Conservation (phyloP, 2,113 vertebrate species). For the Euleptes europaea region DNA sequence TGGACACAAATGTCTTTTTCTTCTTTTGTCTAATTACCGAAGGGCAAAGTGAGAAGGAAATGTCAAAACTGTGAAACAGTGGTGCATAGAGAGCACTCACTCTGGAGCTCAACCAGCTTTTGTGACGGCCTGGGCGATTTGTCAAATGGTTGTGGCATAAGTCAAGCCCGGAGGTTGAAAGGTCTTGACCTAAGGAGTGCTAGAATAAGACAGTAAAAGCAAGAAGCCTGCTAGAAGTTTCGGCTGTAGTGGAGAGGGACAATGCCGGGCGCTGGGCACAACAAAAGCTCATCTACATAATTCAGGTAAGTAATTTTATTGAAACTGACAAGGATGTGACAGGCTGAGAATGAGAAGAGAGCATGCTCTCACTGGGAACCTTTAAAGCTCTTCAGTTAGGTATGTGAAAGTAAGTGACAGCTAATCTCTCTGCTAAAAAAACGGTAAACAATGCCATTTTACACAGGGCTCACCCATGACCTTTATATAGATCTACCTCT, state of each 20-base stretch:
- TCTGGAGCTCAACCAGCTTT: conserved; percentile 87
- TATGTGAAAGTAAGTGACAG: conserved; percentile 93
- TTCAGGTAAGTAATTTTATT: conserved; percentile 99
- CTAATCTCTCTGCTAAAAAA: conserved; percentile 94
- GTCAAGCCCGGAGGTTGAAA: conserved; percentile 99
- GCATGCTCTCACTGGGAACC: conserved; percentile 80
- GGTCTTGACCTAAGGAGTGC: conserved; percentile 96
- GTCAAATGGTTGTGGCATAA: conserved; percentile 96
- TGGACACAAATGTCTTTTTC: conserved; percentile 95
- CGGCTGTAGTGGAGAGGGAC: conserved; percentile 87
- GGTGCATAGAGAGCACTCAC: conserved; percentile 83
- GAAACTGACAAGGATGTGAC: conserved; percentile 97
- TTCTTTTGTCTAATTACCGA: conserved; percentile 90
- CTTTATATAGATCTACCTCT: conserved; percentile 75
- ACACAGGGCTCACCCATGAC: conserved; percentile 84
- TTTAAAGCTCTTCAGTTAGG: conserved; percentile 80
- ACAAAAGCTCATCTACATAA: conserved; percentile 93
- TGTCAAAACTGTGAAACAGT: conserved; percentile 85
- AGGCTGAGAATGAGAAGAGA: conserved; percentile 86
- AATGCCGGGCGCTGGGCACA: conserved; percentile 86
- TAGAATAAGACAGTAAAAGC: conserved; percentile 84
- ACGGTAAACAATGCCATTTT: conserved; percentile 95
- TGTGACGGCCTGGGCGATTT: conserved; percentile 90
- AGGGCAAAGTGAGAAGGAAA: conserved; percentile 88
- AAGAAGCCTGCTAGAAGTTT: conserved; percentile 83